phyloP scores from a whole-genome alignment of 2,888 invertebrate genomes.

The Clostera curtula region DNA sequence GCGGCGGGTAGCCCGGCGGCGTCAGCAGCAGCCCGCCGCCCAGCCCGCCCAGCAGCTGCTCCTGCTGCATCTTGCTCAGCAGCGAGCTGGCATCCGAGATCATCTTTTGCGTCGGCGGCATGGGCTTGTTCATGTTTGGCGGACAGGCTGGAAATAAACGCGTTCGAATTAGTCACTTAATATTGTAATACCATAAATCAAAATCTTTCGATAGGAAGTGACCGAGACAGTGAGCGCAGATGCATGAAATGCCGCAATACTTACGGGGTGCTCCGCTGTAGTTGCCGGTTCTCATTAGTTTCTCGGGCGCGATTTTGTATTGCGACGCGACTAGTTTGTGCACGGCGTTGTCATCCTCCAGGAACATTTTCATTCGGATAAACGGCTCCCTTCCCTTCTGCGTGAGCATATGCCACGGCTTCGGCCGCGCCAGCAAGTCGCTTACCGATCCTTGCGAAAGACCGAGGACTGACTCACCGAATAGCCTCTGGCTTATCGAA shows the following conservation, averaged over 20 bases:
- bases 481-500: slow-evolving; percentile 97
- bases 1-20: slow-evolving; percentile 85
- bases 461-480: slow-evolving; percentile 98
- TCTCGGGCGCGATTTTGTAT: slow-evolving; percentile 98
- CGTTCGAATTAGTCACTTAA: neutral
- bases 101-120: slow-evolving; percentile 87
- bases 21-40: slow-evolving; percentile 83
- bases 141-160: slow-evolving; percentile 73
- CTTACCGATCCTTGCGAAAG: slow-evolving; percentile 98
- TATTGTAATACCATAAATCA: no score
- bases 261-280: slow-evolving; percentile 90
- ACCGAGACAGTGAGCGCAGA: neutral
- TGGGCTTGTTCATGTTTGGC: slow-evolving; percentile 80
- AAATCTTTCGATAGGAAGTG: no score
- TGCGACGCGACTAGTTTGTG: slow-evolving; percentile 97
- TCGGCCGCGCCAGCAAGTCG: slow-evolving; percentile 96
- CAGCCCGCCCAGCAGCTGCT: slow-evolving; percentile 77
- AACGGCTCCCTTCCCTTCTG: slow-evolving; percentile 97
- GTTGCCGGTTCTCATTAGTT: slow-evolving; percentile 96
- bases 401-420: slow-evolving; percentile 99
- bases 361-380: slow-evolving; percentile 98
- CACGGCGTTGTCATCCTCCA: slow-evolving; percentile 96
- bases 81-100: slow-evolving; percentile 81
- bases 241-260: slow-evolving; percentile 42
- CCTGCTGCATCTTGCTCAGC: slow-evolving; percentile 82